phyloP scores from a whole-genome alignment of 2,113 vertebrate genomes.

The Paratilapia polleni region DNA sequence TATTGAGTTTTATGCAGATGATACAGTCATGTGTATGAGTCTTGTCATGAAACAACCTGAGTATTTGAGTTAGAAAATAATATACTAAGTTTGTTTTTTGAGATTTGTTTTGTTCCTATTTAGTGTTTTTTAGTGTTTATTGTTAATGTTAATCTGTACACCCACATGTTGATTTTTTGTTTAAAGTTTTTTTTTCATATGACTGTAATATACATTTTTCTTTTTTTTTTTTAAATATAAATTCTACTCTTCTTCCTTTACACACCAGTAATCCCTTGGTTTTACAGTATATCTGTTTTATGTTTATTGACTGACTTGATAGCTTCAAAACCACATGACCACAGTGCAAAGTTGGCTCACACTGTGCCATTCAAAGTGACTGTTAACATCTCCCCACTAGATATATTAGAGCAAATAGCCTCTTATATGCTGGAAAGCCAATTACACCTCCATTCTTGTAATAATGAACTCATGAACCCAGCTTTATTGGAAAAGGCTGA shows the following conservation, averaged over 20 bases:
- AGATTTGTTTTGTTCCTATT: not conserved
- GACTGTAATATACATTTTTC: not conserved
- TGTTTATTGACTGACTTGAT: slow-evolving; percentile 56
- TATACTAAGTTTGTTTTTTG: too few relatives aligned
- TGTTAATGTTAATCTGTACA: not conserved
- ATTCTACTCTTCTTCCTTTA: not conserved
- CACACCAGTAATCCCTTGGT: slow-evolving; percentile 17
- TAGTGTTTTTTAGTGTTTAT: too few relatives aligned
- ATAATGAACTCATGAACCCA: slow-evolving; percentile 79
- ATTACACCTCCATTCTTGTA: slow-evolving; percentile 76
- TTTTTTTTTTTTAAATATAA: not conserved
- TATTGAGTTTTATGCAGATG: not conserved
- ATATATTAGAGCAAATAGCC: slow-evolving; percentile 74
- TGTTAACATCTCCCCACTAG: slow-evolving; percentile 62
- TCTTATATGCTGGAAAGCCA: slow-evolving; percentile 71
- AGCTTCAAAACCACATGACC: slow-evolving; percentile 34
- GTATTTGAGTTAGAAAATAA: too few relatives aligned
- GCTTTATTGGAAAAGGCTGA: slow-evolving; percentile 75
- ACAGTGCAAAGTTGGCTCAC: slow-evolving; percentile 46
- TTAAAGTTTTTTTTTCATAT: not conserved
- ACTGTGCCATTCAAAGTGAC: slow-evolving; percentile 60
- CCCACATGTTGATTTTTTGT: not conserved
- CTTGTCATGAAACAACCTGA: too few relatives aligned
- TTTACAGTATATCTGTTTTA: slow-evolving; percentile 55
- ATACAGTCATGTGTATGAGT: not conserved